phyloP scores from a whole-genome alignment of 1,140 invertebrate genomes.

The Drosophila auraria region DNA sequence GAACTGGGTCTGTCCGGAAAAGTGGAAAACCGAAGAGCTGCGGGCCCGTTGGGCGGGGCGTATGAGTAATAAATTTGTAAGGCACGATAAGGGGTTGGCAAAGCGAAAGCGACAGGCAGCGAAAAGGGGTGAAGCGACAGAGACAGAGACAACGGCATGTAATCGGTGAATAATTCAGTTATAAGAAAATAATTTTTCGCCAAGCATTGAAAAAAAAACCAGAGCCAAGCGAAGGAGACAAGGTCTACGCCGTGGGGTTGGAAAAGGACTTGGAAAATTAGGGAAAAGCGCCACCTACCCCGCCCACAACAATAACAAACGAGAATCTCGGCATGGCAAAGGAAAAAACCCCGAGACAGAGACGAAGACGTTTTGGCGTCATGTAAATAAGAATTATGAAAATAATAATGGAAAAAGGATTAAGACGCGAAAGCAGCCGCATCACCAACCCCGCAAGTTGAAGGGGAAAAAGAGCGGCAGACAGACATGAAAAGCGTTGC shows the following conservation, averaged over 20 bases:
- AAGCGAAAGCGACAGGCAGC: constrained; percentile 43
- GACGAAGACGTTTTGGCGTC: constrained; percentile 70
- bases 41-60: constrained; percentile 39
- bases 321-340: constrained; percentile 57
- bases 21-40: constrained; percentile 47
- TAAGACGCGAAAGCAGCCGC: constrained; percentile 70
- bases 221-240: constrained; percentile 58
- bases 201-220: constrained; percentile 70
- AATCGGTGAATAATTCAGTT: constrained; percentile 84
- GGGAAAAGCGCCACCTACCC: constrained; percentile 9
- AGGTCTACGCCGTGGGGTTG: constrained; percentile 15
- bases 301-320: constrained; percentile 62
- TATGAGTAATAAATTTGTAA: constrained; percentile 72
- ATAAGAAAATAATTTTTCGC: constrained; percentile 84
- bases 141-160: constrained; percentile 45
- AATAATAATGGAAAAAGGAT: constrained; percentile 85
- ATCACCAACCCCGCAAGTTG: constrained; percentile 18
- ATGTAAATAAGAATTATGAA: constrained; percentile 85
- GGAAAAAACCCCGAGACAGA: constrained; percentile 20
- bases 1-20: constrained; percentile 56
- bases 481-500: constrained; percentile 67
- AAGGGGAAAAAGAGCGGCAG: not conserved
- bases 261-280: constrained; percentile 17
- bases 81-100: constrained; percentile 60
- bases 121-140: constrained; percentile 16